Evolutionary conservation across 2,113 vertebrate species (phyloP).

Genomic region (Albula glossodonta): DNA sequence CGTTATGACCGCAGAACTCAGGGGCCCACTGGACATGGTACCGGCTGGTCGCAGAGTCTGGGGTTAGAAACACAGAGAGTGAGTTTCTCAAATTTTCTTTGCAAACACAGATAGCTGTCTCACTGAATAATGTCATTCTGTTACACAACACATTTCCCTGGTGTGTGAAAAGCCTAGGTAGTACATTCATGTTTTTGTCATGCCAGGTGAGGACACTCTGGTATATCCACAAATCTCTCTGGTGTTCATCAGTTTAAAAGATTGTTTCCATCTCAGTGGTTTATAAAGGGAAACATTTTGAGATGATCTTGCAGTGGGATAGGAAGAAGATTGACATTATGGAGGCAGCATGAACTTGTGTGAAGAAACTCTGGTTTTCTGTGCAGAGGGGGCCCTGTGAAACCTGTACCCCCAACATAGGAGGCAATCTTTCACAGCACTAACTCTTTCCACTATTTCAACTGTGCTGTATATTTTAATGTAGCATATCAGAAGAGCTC

Average conservation of each 20-base stretch:
- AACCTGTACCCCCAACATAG: too few relatives aligned
- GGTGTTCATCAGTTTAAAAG: background rate
- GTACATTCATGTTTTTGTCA: too few relatives aligned
- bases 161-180: too few relatives aligned
- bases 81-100: background rate
- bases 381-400: background rate
- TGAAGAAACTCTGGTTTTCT: background rate
- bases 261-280: background rate
- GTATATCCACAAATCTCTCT: background rate
- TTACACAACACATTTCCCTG: background rate
- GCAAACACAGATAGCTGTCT: background rate
- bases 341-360: background rate
- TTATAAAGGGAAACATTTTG: too few relatives aligned
- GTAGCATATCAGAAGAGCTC: background rate
- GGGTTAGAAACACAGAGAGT: constrained; percentile 11
- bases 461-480: background rate
- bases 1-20: constrained; percentile 84
- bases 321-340: too few relatives aligned
- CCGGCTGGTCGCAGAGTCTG: constrained; percentile 71
- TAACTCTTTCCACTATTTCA: background rate
- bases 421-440: too few relatives aligned
- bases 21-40: constrained; percentile 88
- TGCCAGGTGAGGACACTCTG: too few relatives aligned
- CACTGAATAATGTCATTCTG: background rate
- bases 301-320: too few relatives aligned